Evolutionary conservation across 2,113 vertebrate species (phyloP).

Genomic region (Pristiophorus japonicus): DNA sequence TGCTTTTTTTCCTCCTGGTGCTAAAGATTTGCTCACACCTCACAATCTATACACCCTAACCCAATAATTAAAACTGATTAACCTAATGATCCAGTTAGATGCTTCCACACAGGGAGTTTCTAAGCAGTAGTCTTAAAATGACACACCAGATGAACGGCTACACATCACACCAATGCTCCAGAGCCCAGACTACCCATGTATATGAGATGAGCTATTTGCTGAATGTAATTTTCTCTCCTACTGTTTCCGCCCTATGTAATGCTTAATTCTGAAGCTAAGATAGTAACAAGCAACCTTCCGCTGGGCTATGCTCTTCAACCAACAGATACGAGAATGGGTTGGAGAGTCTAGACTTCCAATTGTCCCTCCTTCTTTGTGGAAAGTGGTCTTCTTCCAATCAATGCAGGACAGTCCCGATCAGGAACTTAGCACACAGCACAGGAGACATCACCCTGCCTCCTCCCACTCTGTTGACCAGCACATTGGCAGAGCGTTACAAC

Average conservation of each 20-base stretch:
- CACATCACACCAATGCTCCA: background rate
- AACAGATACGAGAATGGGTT: background rate
- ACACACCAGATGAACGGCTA: background rate
- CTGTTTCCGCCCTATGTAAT: no score
- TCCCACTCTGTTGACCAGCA: background rate
- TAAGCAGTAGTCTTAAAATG: background rate
- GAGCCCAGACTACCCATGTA: no score
- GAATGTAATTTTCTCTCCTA: no score
- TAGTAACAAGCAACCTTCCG: no score
- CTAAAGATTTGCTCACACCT: background rate
- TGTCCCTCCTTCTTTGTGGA: background rate
- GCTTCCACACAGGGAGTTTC: background rate
- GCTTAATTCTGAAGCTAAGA: no score
- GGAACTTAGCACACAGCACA: background rate
- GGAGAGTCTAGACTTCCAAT: background rate
- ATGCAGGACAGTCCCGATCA: background rate
- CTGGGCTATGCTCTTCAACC: background rate
- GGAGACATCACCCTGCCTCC: background rate
- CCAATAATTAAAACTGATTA: background rate
- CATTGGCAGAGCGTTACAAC: background rate
- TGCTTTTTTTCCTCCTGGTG: background rate
- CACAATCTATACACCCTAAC: background rate
- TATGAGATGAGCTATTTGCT: no score
- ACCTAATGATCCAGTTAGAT: background rate
- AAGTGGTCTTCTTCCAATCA: background rate